A percentile compares a stretch with the other conserved stretches of the same genome.
These are phyloP conservation scores for Tetraodon nigroviridis DNA, from an alignment of 2,113 vertebrate genomes.

Conservation along the genomic window DNA sequence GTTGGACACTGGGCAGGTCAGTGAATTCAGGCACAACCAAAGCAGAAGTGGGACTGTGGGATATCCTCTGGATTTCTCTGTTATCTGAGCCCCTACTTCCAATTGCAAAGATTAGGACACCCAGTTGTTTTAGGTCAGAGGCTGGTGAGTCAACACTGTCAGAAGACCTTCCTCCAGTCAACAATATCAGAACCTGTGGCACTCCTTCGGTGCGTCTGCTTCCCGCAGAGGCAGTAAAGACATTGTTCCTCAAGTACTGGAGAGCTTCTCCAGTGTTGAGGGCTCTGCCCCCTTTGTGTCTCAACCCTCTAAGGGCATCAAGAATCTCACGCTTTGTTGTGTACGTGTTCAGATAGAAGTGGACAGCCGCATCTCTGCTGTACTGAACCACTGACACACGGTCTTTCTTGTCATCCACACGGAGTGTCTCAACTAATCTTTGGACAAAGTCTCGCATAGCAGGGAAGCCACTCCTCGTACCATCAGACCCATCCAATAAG, in stretches of 20 bases:
- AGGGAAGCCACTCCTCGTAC: conserved; percentile 34
- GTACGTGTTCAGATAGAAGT: conserved; percentile 55
- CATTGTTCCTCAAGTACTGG: conserved; percentile 55
- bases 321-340: conserved; percentile 20
- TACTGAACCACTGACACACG: conserved; percentile 54
- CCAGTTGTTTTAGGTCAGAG: conserved; percentile 39
- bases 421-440: conserved; percentile 44
- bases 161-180: conserved; percentile 45
- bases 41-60: conserved; percentile 17
- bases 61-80: conserved; percentile 32
- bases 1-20: conserved; percentile 52
- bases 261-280: conserved; percentile 76
- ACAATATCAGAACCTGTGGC: conserved; percentile 71
- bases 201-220: conserved; percentile 75
- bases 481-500: conserved; percentile 62
- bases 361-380: conserved; percentile 41
- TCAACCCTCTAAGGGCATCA: conserved; percentile 21
- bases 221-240: conserved; percentile 75
- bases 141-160: conserved; percentile 45
- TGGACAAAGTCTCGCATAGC: conserved; percentile 46
- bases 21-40: conserved; percentile 55
- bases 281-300: conserved; percentile 41
- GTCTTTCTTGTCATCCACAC: conserved; percentile 45
- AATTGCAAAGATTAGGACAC: conserved; percentile 33
- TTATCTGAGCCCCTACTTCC: conserved; percentile 50